Evolutionary conservation across 2,888 invertebrate genomes (phyloP).

Genomic region (Peribatodes rhomboidaria): DNA sequence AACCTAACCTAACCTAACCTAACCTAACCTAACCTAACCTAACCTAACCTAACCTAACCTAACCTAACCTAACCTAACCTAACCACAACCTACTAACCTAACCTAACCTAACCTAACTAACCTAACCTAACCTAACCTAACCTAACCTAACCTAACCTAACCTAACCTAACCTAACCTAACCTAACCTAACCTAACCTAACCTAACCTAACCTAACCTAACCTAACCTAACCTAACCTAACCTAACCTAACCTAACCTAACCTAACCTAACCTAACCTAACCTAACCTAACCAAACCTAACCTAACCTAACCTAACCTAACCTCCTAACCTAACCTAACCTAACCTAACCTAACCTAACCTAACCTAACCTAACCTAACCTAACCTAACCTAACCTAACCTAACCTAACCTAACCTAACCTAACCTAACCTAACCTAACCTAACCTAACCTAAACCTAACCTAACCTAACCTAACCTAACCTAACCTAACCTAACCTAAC

Average conservation of each 20-base stretch:
- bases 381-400: slow-evolving; percentile 13
- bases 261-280: slow-evolving; percentile 7
- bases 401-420: slow-evolving; percentile 13
- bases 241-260: slow-evolving; percentile 7
- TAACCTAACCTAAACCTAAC: slow-evolving; percentile 6
- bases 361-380: slow-evolving; percentile 5
- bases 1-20: slow-evolving; percentile 9
- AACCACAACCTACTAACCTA: slow-evolving; percentile 4
- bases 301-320: slow-evolving; percentile 9
- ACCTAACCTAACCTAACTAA: slow-evolving; percentile 14
- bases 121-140: slow-evolving; percentile 14
- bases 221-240: slow-evolving; percentile 7
- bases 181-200: slow-evolving; percentile 12
- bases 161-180: slow-evolving; percentile 13
- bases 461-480: slow-evolving; percentile 8
- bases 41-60: slow-evolving; percentile 4
- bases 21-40: slow-evolving; percentile 1
- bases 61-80: slow-evolving; percentile 11
- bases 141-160: slow-evolving; percentile 11
- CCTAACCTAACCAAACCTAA: slow-evolving; percentile 7
- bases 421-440: too few species aligned
- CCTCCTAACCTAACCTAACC: slow-evolving; percentile 4
- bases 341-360: slow-evolving; percentile 8
- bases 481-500: slow-evolving; percentile 10
- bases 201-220: slow-evolving; percentile 9